Evolutionary conservation across 2,113 vertebrate genomes (phyloP).

Genomic region (Cricetomys ansorgei): DNA sequence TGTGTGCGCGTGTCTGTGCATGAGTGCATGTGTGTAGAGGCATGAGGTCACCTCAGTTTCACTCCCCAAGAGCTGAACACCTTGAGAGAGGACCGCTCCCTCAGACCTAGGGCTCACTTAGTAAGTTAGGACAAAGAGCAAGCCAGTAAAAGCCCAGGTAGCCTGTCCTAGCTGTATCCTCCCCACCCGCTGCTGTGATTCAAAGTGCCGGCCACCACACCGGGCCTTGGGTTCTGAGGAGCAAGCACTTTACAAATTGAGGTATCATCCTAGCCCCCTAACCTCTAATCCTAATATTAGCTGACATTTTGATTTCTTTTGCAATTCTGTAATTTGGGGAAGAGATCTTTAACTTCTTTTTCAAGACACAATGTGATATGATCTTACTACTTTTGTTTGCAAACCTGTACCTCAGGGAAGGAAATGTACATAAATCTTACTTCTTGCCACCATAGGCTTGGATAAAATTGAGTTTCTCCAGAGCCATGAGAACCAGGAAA

Average conservation of each 20-base stretch:
- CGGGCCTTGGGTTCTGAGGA: no score
- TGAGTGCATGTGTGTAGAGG: background rate
- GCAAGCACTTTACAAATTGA: background rate
- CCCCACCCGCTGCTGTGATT: no score
- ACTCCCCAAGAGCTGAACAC: background rate
- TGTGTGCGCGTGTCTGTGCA: background rate
- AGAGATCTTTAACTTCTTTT: background rate
- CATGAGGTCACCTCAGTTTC: background rate
- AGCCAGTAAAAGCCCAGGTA: background rate
- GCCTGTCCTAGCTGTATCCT: no score
- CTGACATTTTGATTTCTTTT: constrained; percentile 31
- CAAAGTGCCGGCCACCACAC: no score
- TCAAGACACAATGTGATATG: background rate
- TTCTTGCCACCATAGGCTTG: constrained; percentile 87
- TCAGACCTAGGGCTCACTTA: background rate
- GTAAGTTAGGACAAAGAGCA: no score
- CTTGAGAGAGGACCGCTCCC: background rate
- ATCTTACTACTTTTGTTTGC: constrained; percentile 22
- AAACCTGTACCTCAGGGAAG: background rate
- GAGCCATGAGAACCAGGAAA: constrained; percentile 99
- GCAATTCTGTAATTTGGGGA: background rate
- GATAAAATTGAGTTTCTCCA: constrained; percentile 99
- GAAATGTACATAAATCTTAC: background rate
- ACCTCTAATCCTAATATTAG: background rate
- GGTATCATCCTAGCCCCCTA: background rate